Percentiles rank a stretch among this genome's conserved stretches.
Conservation (phyloP, 1,140 invertebrate species). For the Diuraphis noxia region DNA sequence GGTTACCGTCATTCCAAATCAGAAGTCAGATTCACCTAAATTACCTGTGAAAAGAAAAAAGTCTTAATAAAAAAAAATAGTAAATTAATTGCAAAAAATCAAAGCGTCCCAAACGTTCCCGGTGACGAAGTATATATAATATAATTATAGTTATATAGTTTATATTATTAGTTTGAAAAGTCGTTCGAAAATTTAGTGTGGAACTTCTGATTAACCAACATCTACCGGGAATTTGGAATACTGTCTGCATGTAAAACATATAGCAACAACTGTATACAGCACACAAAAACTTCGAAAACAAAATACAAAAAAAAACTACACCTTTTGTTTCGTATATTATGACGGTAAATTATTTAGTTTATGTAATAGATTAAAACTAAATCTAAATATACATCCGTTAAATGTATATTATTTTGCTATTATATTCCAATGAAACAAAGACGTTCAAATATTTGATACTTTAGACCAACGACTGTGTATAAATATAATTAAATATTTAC, state of each 20-base stretch:
- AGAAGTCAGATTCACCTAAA: conserved; percentile 48
- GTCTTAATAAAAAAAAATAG: neutral
- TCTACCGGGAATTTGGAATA: conserved; percentile 23
- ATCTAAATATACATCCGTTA: neutral
- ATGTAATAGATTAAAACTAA: conserved; percentile 10
- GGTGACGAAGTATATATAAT: neutral
- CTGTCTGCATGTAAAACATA: neutral
- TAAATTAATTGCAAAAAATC: neutral
- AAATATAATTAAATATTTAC: conserved; percentile 3
- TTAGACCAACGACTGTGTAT: neutral
- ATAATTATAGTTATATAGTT: too few species aligned
- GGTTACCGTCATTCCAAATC: neutral
- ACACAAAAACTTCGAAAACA: neutral
- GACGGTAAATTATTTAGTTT: neutral
- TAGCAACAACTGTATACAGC: conserved; percentile 9
- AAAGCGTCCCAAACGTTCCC: conserved; percentile 7
- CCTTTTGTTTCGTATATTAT: conserved; percentile 42
- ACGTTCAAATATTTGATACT: conserved; percentile 54
- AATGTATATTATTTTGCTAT: neutral
- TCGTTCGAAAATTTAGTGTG: neutral
- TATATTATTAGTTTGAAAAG: neutral
- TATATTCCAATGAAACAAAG: conserved; percentile 25
- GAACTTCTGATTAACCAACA: neutral
- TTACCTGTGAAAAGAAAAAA: conserved; percentile 26
- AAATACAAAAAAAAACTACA: conserved; percentile 43